A percentile compares a stretch with the other conserved stretches of the same genome.
phyloP scores from a whole-genome alignment of 2,113 vertebrate genomes.

The Colius striatus region DNA sequence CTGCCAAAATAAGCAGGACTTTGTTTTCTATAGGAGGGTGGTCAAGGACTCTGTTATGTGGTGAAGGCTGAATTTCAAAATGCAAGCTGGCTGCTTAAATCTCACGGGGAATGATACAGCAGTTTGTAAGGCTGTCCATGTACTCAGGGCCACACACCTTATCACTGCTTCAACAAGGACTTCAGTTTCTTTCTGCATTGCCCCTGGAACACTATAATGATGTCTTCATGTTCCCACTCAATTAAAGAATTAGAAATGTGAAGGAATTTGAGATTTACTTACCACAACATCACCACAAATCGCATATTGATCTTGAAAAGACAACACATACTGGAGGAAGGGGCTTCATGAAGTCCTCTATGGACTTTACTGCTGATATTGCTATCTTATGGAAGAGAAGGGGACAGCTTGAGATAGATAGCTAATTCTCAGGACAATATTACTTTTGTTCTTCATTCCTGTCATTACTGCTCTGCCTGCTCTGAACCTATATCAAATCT shows the following conservation, averaged over 20 bases:
- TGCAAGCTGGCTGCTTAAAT: not conserved
- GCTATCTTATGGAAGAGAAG: not conserved
- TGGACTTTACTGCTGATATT: not conserved
- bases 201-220: not conserved
- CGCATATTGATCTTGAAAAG: not conserved
- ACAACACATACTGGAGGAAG: not conserved
- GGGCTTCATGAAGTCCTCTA: not conserved
- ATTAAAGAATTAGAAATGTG: not conserved
- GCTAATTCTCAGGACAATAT: not conserved
- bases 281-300: not conserved
- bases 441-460: not conserved
- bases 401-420: not conserved
- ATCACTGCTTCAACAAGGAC: not conserved
- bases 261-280: not conserved
- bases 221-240: not conserved
- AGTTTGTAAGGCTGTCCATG: not conserved
- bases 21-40: constrained; percentile 48
- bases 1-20: constrained; percentile 62
- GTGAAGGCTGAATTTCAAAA: constrained; percentile 39
- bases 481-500: not conserved
- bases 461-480: not conserved
- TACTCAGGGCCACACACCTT: not conserved
- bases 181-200: not conserved
- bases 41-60: constrained; percentile 18
- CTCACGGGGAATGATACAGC: not conserved